phyloP scores from a whole-genome alignment of 2,113 vertebrate genomes.

The Syngnathus typhle region DNA sequence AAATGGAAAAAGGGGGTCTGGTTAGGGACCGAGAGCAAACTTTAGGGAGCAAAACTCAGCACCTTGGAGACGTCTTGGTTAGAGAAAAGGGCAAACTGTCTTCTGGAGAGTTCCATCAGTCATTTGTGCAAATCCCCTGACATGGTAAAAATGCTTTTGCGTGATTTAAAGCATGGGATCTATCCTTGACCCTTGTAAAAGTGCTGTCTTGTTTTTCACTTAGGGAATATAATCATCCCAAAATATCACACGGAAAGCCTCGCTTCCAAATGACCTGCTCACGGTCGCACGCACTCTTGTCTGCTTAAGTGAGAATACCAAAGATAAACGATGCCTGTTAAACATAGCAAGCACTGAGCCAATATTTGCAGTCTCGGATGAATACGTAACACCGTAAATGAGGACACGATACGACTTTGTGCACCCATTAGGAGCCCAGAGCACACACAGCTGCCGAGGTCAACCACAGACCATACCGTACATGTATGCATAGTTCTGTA shows the following conservation, averaged over 20 bases:
- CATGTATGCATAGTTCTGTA: slow-evolving; percentile 27
- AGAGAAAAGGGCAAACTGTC: slow-evolving; percentile 11
- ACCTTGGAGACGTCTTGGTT: slow-evolving; percentile 12
- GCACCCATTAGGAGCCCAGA: slow-evolving; percentile 1
- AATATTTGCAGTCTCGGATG: background rate
- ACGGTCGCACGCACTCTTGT: background rate
- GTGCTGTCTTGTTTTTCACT: slow-evolving; percentile 1
- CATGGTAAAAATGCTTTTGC: slow-evolving; percentile 19
- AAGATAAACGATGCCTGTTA: background rate
- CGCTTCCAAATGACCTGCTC: background rate
- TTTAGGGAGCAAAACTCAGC: slow-evolving; percentile 11
- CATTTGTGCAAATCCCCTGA: slow-evolving; percentile 26
- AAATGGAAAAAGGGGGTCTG: slow-evolving; percentile 3
- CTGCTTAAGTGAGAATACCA: background rate
- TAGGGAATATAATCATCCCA: background rate
- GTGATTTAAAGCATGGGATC: slow-evolving; percentile 30
- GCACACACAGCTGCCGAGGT: slow-evolving; percentile 17
- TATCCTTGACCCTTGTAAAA: slow-evolving; percentile 9
- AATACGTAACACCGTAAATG: background rate
- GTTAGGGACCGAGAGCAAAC: slow-evolving; percentile 13
- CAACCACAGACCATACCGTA: background rate
- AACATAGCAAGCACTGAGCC: background rate
- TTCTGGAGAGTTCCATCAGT: slow-evolving; percentile 14
- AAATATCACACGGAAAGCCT: background rate
- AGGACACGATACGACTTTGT: background rate